Evolutionary conservation across 1,140 invertebrate species (phyloP).

Genomic region (Drosophila pallidifrons): DNA sequence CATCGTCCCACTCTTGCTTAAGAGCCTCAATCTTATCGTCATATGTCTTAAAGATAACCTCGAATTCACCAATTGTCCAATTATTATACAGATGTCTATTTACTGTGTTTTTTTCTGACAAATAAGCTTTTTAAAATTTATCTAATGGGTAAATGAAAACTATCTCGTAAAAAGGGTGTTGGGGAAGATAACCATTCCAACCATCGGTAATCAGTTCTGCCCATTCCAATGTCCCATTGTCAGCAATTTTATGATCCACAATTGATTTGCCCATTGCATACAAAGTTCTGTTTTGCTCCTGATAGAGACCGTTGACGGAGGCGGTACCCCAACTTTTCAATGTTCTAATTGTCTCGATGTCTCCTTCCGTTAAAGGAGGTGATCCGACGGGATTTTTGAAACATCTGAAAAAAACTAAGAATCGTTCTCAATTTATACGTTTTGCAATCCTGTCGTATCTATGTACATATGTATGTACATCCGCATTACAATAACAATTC

Average conservation of each 20-base stretch:
- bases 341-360: neutral
- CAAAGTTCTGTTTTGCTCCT: neutral
- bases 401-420: neutral
- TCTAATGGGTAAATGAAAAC: neutral
- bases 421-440: neutral
- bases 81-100: neutral
- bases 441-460: no score
- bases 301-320: neutral
- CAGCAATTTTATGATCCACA: no score
- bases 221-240: neutral
- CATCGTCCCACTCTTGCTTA: neutral
- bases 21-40: neutral
- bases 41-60: neutral
- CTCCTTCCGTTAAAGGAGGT: neutral
- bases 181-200: neutral
- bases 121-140: no score
- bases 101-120: neutral
- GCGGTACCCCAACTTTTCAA: neutral
- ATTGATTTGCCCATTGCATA: neutral
- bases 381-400: neutral
- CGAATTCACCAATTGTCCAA: neutral
- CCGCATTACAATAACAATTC: no score
- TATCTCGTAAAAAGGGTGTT: neutral
- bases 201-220: neutral
- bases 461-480: no score